Conservation (phyloP, 2,888 invertebrate genomes). For the Bibio marci region DNA sequence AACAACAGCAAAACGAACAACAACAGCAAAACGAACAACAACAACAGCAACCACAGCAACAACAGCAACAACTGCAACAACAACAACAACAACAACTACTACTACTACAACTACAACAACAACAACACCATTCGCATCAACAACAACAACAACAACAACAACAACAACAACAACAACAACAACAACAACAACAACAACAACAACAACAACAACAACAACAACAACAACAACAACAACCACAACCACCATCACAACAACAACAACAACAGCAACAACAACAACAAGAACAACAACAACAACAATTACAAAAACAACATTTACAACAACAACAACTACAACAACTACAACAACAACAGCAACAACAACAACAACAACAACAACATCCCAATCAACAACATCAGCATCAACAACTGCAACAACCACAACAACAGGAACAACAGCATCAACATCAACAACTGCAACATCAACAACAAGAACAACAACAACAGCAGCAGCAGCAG, state of each 20-base stretch:
- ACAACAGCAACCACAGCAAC: constrained; percentile 9
- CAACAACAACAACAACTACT: constrained; percentile 9
- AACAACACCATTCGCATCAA: constrained; percentile 11
- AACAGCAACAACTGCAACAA: constrained; percentile 11
- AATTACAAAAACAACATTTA: constrained; percentile 5
- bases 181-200: constrained; percentile 6
- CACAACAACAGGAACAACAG: constrained; percentile 10
- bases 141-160: constrained; percentile 7
- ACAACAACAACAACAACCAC: constrained; percentile 9
- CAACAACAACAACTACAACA: constrained; percentile 8
- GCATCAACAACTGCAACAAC: constrained; percentile 7
- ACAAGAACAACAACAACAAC: constrained; percentile 5
- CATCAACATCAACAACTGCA: constrained; percentile 10
- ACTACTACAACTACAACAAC: constrained; percentile 12
- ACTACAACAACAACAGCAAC: constrained; percentile 5
- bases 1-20: constrained; percentile 5
- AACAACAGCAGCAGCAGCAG: constrained; percentile 12
- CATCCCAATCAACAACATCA: neutral
- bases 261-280: constrained; percentile 2
- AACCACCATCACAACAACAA: constrained; percentile 9
- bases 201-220: neutral
- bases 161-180: constrained; percentile 9
- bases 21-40: constrained; percentile 3
- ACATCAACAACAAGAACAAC: constrained; percentile 10
- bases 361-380: constrained; percentile 6